Evolutionary conservation across 2,888 invertebrate species (phyloP), one percentile per base, ranked within the genome.

Genomic region (Phytoseiulus persimilis): DNA sequence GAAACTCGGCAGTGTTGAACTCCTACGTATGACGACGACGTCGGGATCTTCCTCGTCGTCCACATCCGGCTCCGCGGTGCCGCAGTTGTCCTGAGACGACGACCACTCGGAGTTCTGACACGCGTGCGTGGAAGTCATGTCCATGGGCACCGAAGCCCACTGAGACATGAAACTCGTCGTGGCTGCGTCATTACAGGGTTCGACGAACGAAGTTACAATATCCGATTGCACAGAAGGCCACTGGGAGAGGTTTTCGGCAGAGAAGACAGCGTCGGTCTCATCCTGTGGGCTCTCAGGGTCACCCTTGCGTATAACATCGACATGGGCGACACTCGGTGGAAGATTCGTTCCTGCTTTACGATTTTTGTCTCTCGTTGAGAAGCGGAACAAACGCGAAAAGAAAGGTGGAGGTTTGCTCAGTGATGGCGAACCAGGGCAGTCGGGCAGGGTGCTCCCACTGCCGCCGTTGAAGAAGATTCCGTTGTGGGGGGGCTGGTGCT

Each of bases 121-220:
- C 5, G 32, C 39, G n/a, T 87, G 87, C 31, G 87, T 23, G 28
- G 87, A 87, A 9, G 87, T 87, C 87, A 87, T 87, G 33, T 87
- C 87, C n/a, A 45, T 87, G 32, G 87, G 87, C 87, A 87, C 87
- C 39, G 87, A 87, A 87, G 87, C 87, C 87, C 87, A 87, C 87
- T 87, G 87, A 9, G 87, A 87, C n/a, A 87, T 87, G 87, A 87
- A 87, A 45, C 87, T 33, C 32, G 87, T 87, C 33, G 87, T 39
- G 45, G 45, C 32, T 87, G 39, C 87, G 87, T 87, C 87, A 33
- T 87, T 87, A 33, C n/a, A 32, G 65, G 65, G 65, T 65, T 65
- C 65, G 65, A 65, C 65, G 18, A 65, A 65, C 65, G 65, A 65
- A 33, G 87, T 45, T 6, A 87, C 87, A 33, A 87, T 87, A 45